phyloP scores from a whole-genome alignment of 2,797 vertebrate species.

The Dicrostonyx torquatus region DNA sequence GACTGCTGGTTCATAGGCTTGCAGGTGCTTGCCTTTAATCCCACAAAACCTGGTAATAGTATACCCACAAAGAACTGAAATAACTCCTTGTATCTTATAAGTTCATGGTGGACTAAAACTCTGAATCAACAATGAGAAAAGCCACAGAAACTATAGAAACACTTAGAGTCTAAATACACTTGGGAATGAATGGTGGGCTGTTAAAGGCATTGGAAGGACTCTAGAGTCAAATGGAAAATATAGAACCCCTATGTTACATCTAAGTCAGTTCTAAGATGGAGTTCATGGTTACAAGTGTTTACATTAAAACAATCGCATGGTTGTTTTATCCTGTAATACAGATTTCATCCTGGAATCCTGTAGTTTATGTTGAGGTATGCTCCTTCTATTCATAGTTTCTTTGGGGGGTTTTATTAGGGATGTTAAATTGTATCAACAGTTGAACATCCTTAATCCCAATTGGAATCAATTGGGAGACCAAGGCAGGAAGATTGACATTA shows the following conservation, averaged over 20 bases:
- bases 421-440: neutral
- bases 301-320: neutral
- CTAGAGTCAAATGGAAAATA: neutral
- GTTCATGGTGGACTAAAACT: neutral
- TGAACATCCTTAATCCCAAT: neutral
- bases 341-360: neutral
- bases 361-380: too few relatives aligned
- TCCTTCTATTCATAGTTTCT: neutral
- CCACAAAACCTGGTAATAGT: neutral
- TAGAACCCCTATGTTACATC: neutral
- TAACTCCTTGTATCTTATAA: neutral
- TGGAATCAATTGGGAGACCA: neutral
- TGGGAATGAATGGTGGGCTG: neutral
- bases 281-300: neutral
- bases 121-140: neutral
- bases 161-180: neutral
- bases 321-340: too few relatives aligned
- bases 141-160: neutral
- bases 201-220: neutral
- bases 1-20: neutral
- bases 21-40: neutral
- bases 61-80: neutral
- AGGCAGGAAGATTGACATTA: neutral
- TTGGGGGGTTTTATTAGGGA: neutral
- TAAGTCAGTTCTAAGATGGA: neutral